phyloP scores from a whole-genome alignment of 2,113 vertebrate genomes.

The Hippocampus zosterae region DNA sequence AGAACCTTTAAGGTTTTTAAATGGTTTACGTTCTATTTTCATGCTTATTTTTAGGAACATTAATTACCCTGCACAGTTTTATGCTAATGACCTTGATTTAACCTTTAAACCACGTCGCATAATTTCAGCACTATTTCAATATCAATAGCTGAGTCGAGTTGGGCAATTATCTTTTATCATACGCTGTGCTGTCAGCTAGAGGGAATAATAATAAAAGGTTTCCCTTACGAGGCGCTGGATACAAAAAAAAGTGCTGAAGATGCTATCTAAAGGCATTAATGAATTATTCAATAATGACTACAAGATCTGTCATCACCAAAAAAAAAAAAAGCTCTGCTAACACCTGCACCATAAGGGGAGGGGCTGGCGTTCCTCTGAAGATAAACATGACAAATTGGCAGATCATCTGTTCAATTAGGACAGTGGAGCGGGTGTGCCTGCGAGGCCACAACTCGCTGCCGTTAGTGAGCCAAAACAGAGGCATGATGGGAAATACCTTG shows the following conservation, averaged over 20 bases:
- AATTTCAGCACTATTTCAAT: conserved; percentile 93
- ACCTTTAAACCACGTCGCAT: conserved; percentile 92
- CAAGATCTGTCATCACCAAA: conserved; percentile 77
- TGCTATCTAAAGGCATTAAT: conserved; percentile 90
- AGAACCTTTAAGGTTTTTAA: background rate
- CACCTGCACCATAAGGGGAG: conserved; percentile 75
- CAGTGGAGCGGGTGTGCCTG: conserved; percentile 70
- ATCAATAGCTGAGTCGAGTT: conserved; percentile 92
- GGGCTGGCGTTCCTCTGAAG: conserved; percentile 69
- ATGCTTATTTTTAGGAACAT: conserved; percentile 28
- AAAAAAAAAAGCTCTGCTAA: conserved; percentile 60
- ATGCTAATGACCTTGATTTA: conserved; percentile 94
- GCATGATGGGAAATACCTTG: conserved; percentile 78
- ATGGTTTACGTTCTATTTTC: conserved; percentile 28
- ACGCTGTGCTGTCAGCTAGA: conserved; percentile 84
- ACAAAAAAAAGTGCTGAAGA: conserved; percentile 61
- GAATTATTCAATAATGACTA: conserved; percentile 97
- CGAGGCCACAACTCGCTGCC: conserved; percentile 67
- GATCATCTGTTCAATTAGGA: conserved; percentile 80
- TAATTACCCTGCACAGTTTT: conserved; percentile 37
- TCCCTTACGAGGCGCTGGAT: conserved; percentile 75
- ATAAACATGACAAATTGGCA: conserved; percentile 88
- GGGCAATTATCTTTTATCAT: conserved; percentile 98
- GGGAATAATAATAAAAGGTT: conserved; percentile 91
- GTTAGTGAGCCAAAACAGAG: conserved; percentile 72